A percentile compares a stretch with the other conserved stretches of the same genome.
These are phyloP conservation scores for Ptychodera flava DNA, from an alignment of 35 echinoderm and acorn worm genomes.

Conservation along the genomic window DNA sequence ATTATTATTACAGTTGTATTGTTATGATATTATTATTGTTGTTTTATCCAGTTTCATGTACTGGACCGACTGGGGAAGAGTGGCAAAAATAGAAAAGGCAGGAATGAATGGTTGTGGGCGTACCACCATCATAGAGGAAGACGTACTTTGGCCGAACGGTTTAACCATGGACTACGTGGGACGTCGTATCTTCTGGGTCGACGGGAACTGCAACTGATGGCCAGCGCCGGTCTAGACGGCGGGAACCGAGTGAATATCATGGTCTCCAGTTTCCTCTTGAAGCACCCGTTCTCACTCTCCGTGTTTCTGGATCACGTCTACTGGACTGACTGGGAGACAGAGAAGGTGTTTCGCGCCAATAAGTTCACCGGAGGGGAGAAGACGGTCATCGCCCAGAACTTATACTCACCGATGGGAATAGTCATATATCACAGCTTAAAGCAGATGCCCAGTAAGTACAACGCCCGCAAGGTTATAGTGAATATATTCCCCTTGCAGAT, in stretches of 20 bases:
- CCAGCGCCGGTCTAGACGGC: background rate
- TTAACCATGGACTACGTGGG: slow-evolving; percentile 25
- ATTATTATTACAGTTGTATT: too few species aligned
- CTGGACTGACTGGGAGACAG: slow-evolving; percentile 67
- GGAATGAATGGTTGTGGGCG: slow-evolving; percentile 26
- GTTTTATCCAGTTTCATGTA: slow-evolving; percentile 14
- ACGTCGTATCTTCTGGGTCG: slow-evolving; percentile 25
- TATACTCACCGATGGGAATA: too few species aligned
- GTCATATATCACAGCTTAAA: too few species aligned
- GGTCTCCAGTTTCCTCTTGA: slow-evolving; percentile 13
- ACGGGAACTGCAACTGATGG: slow-evolving; percentile 10
- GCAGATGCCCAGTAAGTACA: too few species aligned
- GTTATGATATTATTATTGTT: too few species aligned
- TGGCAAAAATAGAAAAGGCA: slow-evolving; percentile 10
- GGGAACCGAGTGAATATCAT: background rate
- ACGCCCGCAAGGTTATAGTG: too few species aligned
- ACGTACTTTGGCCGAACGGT: slow-evolving; percentile 40
- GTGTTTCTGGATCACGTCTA: slow-evolving; percentile 91
- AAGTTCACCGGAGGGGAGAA: slow-evolving; percentile 63
- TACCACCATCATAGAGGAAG: background rate
- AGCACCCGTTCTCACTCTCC: slow-evolving; percentile 73
- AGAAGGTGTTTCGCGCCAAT: slow-evolving; percentile 46
- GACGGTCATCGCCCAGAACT: slow-evolving; percentile 21
- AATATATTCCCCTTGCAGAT: too few species aligned
- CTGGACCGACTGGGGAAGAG: slow-evolving; percentile 39